Percentiles rank a stretch among this genome's conserved stretches.
These are phyloP conservation scores for Craseonycteris thonglongyai DNA, from an alignment of 2,113 vertebrate genomes.

Conservation along the genomic window DNA sequence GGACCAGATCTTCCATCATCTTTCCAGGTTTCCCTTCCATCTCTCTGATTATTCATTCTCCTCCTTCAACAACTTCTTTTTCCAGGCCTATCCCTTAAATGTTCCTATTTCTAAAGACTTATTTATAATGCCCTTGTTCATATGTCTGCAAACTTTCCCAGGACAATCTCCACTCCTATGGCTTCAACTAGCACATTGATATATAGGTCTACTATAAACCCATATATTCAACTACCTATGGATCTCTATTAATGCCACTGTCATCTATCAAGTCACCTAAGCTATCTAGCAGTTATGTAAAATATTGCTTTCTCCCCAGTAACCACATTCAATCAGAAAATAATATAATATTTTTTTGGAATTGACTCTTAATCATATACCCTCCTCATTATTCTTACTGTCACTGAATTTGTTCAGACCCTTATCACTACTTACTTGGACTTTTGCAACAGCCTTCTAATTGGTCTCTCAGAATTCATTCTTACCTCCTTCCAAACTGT, in stretches of 20 bases:
- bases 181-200: background rate
- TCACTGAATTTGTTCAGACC: background rate
- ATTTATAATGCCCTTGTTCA: background rate
- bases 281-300: background rate
- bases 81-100: background rate
- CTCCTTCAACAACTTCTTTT: background rate
- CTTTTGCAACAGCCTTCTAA: background rate
- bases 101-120: background rate
- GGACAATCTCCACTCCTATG: background rate
- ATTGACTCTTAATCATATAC: background rate
- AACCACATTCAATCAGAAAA: background rate
- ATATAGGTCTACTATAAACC: background rate
- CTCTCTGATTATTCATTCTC: conserved; percentile 9
- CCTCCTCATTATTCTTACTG: background rate
- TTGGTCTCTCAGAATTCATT: background rate
- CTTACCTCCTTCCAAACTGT: conserved; percentile 16
- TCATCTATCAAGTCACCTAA: background rate
- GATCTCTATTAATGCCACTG: background rate
- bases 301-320: background rate
- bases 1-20: background rate
- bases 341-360: background rate
- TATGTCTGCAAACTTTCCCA: background rate
- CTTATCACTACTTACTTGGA: background rate
- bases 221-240: background rate
- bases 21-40: background rate